Evolutionary conservation across 2,797 vertebrate species (phyloP).

Genomic region (Sylvia borin): DNA sequence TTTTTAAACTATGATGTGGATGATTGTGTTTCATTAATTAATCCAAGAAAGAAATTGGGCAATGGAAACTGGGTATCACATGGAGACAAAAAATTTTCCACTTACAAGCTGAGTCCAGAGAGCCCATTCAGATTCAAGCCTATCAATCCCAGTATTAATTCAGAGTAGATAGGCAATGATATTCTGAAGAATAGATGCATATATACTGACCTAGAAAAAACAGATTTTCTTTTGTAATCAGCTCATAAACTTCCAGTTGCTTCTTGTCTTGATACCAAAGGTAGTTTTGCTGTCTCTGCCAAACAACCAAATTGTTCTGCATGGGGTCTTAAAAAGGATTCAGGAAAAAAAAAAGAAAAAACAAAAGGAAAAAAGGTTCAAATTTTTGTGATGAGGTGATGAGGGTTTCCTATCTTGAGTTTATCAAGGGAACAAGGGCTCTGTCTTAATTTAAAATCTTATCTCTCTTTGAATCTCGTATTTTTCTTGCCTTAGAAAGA

Average conservation of each 20-base stretch:
- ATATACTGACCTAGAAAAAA: neutral
- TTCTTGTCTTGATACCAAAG: neutral
- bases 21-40: neutral
- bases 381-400: neutral
- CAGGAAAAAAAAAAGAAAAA: no score
- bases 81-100: neutral
- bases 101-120: neutral
- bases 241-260: neutral
- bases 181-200: neutral
- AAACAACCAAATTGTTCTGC: neutral
- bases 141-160: neutral
- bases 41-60: neutral
- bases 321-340: neutral
- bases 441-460: neutral
- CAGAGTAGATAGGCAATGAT: neutral
- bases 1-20: neutral
- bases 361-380: neutral
- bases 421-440: neutral
- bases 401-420: neutral
- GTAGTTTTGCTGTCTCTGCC: neutral
- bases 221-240: neutral
- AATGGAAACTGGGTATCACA: neutral
- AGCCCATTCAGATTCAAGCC: neutral
- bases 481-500: neutral
- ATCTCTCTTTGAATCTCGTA: neutral